Conservation (phyloP, 2,888 invertebrate species). For the Pammene fasciana region DNA sequence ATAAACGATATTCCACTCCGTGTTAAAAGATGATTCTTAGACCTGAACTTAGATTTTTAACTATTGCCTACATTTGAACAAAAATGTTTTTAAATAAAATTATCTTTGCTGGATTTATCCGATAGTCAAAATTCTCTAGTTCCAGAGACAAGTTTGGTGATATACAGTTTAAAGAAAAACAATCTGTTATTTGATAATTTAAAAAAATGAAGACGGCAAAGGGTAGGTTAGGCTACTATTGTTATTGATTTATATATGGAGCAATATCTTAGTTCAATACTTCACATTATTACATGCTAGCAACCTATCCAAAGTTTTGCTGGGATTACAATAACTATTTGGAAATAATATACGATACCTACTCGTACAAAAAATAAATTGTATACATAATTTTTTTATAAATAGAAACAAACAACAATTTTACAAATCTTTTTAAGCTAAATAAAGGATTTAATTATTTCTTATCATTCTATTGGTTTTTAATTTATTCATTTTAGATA, state of each 20-base stretch:
- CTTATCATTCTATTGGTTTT: constrained; percentile 9
- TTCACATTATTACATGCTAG: not conserved
- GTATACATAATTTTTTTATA: not conserved
- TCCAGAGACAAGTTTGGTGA: not conserved
- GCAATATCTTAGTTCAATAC: not conserved
- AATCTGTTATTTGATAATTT: not conserved
- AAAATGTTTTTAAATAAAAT: not conserved
- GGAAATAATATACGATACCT: not conserved
- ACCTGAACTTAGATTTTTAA: not conserved
- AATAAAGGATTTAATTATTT: constrained; percentile 15
- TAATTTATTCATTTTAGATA: constrained; percentile 12
- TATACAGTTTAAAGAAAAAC: too few relatives aligned
- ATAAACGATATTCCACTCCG: too few relatives aligned
- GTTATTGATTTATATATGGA: not conserved
- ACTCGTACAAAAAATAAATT: not conserved
- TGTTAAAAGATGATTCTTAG: too few relatives aligned
- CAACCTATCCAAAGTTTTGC: not conserved
- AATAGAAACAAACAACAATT: too few relatives aligned
- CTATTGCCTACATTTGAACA: not conserved
- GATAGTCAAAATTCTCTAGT: not conserved
- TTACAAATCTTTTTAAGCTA: not conserved
- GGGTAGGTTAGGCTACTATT: not conserved
- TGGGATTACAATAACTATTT: not conserved
- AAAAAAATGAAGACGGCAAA: not conserved
- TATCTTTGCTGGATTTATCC: not conserved